Evolutionary conservation across 2,888 invertebrate species (phyloP), one percentile per base, ranked within the genome.

Genomic region (Drosophila dives): DNA sequence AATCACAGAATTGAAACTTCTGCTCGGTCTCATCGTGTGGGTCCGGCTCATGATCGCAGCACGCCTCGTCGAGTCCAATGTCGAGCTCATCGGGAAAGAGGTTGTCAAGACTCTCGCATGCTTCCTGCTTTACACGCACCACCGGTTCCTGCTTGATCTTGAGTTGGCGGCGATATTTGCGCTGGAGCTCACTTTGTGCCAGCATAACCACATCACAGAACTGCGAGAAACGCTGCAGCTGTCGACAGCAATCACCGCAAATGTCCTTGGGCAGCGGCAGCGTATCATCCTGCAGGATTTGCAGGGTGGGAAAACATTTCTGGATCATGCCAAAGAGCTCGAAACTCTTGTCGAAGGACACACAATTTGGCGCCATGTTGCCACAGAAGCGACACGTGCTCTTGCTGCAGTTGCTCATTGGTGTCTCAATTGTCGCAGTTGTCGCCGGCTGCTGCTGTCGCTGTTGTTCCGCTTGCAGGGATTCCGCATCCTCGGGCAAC

Each of bases 111-210:
- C 89, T 90, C 26, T 93, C 93, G 11, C 91, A 84, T 0, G 92
- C 89, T 74, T 93, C 93, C 72, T 93, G 93, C 64, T 93, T 93
- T 0, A 93, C 93, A 3, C 92, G 91, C 1, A 92, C 91, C 11
- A 91, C 80, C 0, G 93, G 93, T 61, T 93, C 93, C 71, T 93
- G 93, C 51, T 93, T 93, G 11, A 93, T 93, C 82, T 93, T 93
- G 2, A 91, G 66, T 42, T 91, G 86, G 4, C 90, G 89, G 2
- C 91, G 90, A 64, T 90, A 92, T 40, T 91, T 91, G 0, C 84
- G 75, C 54, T 92, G 91, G 8, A 92, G 56, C 11, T 91, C 89
- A 45, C 91, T 90, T 65, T 93, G 93, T 0, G 92, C 90, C 15
- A 83, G 86, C 65, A 92, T 77, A 0, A 93, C 92, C n/a, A 90